A percentile compares a stretch with the other conserved stretches of the same genome.
Evolutionary conservation across 2,113 vertebrate genomes (phyloP).

Genomic region (Platycercus adscitus): DNA sequence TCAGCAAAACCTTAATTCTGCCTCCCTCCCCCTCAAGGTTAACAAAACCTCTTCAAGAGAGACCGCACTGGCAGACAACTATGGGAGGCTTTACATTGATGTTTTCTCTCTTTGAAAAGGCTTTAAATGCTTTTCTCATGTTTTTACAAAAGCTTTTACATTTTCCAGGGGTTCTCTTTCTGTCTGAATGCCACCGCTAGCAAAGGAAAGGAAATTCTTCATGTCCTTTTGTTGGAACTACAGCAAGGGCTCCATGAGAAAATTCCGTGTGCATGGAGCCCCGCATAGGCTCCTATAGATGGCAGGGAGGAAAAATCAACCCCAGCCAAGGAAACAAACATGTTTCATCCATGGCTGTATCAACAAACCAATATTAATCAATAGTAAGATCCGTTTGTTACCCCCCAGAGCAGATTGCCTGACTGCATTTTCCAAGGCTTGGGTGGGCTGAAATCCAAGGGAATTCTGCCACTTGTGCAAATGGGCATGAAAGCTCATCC

Average conservation of each 20-base stretch:
- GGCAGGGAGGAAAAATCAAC: not conserved
- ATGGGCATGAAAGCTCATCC: not conserved
- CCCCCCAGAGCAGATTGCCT: not conserved
- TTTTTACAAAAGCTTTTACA: constrained; percentile 56
- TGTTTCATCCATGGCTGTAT: not conserved
- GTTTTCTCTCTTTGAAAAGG: constrained; percentile 50
- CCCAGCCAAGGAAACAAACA: not conserved
- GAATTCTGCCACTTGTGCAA: not conserved
- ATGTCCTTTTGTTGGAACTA: constrained; percentile 42
- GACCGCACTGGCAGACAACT: not conserved
- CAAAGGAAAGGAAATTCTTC: constrained; percentile 60
- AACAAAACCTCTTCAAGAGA: constrained; percentile 22
- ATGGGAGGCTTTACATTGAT: constrained; percentile 23
- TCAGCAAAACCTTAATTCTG: not conserved
- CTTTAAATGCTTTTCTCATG: constrained; percentile 43
- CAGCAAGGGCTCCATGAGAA: constrained; percentile 29
- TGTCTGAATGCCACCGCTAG: constrained; percentile 10
- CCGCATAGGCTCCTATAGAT: not conserved
- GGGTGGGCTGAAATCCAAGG: not conserved
- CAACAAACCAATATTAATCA: constrained; percentile 13
- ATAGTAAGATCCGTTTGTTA: not conserved
- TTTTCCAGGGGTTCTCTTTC: constrained; percentile 50
- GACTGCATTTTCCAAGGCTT: not conserved
- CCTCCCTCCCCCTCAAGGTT: not conserved
- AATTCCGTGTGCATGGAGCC: not conserved